These are phyloP conservation scores for Strix uralensis DNA, from an alignment of 2,113 vertebrate species.

Conservation along the genomic window DNA sequence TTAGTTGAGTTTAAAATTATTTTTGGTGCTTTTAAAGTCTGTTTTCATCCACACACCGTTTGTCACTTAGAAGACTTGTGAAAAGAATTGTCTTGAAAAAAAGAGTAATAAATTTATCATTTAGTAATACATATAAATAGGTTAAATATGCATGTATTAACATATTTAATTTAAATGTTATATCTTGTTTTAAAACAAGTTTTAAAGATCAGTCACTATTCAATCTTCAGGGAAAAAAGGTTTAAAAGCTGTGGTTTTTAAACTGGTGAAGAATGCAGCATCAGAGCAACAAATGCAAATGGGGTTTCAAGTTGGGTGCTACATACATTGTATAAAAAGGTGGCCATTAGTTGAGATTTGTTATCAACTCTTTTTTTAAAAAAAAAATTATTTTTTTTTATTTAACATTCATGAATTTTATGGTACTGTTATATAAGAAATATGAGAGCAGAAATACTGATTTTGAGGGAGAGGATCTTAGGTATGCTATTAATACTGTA, in stretches of 20 bases:
- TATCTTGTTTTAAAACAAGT: background rate
- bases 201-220: background rate
- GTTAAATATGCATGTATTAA: background rate
- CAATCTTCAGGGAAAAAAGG: background rate
- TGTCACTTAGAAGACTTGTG: background rate
- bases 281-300: background rate
- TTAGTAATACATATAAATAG: background rate
- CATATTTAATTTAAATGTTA: background rate
- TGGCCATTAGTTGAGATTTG: background rate
- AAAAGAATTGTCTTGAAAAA: background rate
- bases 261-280: background rate
- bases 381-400: rapidly evolving
- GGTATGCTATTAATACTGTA: background rate
- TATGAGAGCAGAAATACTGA: background rate
- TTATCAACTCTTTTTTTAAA: background rate
- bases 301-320: background rate
- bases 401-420: background rate
- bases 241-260: background rate
- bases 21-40: background rate
- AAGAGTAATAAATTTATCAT: background rate
- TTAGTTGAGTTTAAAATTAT: background rate
- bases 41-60: background rate
- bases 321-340: background rate
- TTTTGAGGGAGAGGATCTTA: background rate
- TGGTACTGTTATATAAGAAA: background rate